These are phyloP conservation scores for Sander lucioperca DNA, from an alignment of 2,113 vertebrate species.

Conservation along the genomic window DNA sequence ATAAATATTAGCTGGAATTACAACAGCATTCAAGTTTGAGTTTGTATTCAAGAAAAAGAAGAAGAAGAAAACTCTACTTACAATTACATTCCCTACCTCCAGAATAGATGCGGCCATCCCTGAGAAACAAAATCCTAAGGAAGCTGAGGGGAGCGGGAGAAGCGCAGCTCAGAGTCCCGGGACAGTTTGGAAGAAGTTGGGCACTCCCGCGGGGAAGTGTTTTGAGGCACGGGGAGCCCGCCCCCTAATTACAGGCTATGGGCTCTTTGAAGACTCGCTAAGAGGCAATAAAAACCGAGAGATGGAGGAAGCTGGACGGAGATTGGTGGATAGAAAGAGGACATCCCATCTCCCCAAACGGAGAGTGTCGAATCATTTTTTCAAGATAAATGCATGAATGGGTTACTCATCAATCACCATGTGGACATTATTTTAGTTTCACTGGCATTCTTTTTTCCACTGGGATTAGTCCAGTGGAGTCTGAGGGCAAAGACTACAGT, in stretches of 20 bases:
- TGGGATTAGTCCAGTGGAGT: constrained; percentile 57
- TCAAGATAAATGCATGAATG: constrained; percentile 75
- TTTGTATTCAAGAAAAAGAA: background rate
- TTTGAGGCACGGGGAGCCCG: constrained; percentile 83
- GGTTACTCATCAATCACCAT: constrained; percentile 75
- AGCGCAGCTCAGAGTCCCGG: constrained; percentile 80
- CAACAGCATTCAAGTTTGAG: background rate
- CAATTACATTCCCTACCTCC: constrained; percentile 85
- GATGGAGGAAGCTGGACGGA: constrained; percentile 61
- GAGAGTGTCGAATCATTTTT: constrained; percentile 64
- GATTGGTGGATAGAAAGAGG: constrained; percentile 72
- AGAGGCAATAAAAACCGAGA: constrained; percentile 80
- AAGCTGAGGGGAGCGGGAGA: constrained; percentile 76
- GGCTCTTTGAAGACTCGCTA: constrained; percentile 84
- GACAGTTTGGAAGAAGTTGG: constrained; percentile 83
- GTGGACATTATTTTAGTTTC: constrained; percentile 71
- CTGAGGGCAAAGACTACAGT: constrained; percentile 24
- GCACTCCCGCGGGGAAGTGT: constrained; percentile 80
- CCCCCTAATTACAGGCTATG: constrained; percentile 86
- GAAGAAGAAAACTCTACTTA: constrained; percentile 65
- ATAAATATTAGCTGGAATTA: background rate
- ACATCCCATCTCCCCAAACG: constrained; percentile 72
- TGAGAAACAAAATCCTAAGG: constrained; percentile 85
- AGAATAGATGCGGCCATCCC: constrained; percentile 89
- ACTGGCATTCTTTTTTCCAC: constrained; percentile 63